These are phyloP conservation scores for Drosophila kepulauana DNA, from an alignment of 1,140 invertebrate genomes.

Conservation along the genomic window DNA sequence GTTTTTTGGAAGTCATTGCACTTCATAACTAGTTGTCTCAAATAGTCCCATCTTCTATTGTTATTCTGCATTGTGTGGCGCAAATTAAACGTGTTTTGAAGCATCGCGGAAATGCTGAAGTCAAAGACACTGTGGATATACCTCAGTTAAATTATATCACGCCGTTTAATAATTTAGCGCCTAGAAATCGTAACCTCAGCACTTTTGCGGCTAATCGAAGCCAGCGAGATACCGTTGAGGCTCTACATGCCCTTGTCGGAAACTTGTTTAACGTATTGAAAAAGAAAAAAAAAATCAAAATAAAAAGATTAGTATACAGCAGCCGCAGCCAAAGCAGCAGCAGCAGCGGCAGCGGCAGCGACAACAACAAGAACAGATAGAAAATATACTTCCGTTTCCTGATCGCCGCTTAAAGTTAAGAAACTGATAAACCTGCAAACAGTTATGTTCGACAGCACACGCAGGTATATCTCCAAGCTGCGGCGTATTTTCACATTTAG, in stretches of 20 bases:
- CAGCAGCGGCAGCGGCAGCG: slow-evolving; percentile 11
- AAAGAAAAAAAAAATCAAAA: slow-evolving; percentile 48
- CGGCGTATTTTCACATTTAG: slow-evolving; percentile 46
- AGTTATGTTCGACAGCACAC: slow-evolving; percentile 26
- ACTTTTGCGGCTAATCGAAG: slow-evolving; percentile 49
- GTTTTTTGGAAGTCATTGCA: slow-evolving; percentile 37
- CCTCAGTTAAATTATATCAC: slow-evolving; percentile 29
- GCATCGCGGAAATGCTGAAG: slow-evolving; percentile 59
- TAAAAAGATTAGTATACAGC: slow-evolving; percentile 60
- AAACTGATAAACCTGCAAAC: slow-evolving; percentile 50
- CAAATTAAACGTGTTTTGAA: slow-evolving; percentile 72
- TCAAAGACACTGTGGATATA: slow-evolving; percentile 28
- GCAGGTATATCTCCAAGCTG: neutral
- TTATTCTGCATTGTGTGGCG: slow-evolving; percentile 44
- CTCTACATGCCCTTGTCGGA: slow-evolving; percentile 62
- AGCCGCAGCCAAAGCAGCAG: slow-evolving; percentile 6
- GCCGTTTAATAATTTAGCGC: slow-evolving; percentile 47
- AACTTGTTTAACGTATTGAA: slow-evolving; percentile 63
- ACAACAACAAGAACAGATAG: slow-evolving; percentile 31
- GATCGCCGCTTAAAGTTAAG: slow-evolving; percentile 59
- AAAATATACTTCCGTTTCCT: slow-evolving; percentile 76
- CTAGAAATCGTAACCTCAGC: slow-evolving; percentile 32
- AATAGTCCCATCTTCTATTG: neutral
- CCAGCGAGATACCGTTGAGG: slow-evolving; percentile 64
- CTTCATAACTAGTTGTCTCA: neutral